Conservation (phyloP, 2,797 vertebrate genomes). For the Hydrolagus colliei region DNA sequence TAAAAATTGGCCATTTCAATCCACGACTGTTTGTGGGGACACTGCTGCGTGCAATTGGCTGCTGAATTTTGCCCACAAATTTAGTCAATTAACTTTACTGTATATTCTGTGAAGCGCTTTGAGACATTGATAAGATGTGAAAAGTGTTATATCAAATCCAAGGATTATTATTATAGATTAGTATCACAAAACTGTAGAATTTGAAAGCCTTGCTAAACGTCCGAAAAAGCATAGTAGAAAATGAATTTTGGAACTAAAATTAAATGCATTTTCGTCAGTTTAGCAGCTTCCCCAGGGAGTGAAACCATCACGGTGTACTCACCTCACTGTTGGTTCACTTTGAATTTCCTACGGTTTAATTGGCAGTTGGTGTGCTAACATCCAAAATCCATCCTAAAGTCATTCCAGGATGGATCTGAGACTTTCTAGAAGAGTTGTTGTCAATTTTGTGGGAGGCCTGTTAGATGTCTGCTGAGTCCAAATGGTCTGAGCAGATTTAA, state of each 20-base stretch:
- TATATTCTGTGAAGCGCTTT: no score
- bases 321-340: no score
- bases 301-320: background rate
- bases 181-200: background rate
- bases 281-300: background rate
- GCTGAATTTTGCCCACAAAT: no score
- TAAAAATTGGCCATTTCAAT: no score
- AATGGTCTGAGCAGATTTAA: background rate
- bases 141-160: no score
- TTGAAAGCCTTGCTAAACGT: background rate
- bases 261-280: background rate
- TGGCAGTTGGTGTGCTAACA: background rate
- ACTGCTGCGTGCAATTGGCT: no score
- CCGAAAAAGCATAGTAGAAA: background rate
- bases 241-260: background rate
- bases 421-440: background rate
- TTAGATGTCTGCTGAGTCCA: background rate
- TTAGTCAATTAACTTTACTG: no score
- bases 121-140: no score
- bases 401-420: background rate
- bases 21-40: no score
- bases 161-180: background rate
- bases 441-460: no score
- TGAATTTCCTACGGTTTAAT: background rate
- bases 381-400: background rate